Evolutionary conservation across 2,797 vertebrate genomes (phyloP), one percentile per base, ranked within the genome.

Genomic region (Darevskia nairensis): DNA sequence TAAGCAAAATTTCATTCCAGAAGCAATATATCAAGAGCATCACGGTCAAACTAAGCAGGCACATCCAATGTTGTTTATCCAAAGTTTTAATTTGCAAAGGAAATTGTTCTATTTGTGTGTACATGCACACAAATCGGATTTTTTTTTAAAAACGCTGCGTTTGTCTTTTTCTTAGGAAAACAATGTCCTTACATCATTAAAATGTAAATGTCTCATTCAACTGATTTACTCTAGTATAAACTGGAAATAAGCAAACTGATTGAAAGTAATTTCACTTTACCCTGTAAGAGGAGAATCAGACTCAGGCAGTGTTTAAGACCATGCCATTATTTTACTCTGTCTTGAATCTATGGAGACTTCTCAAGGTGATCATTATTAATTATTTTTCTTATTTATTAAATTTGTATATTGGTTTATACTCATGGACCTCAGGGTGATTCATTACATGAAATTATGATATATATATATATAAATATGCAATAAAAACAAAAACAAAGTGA

Each of bases 221-320:
- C 82, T 81, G 21, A 8, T 89, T 92, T 94, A 74, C 59, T 76
- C 55, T 32, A 79, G 72, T 50, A 68, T 93, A 44, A 71, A 87
- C 92, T 84, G 85, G 29, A 50, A 90, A 71, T 92, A 92, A 93
- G 86, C 87, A 87, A 89, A 88, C 86, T 91, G 92, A 90, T 86
- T 93, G 89, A 75, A 86, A 89, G 69, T 81, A 91, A 84, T 80
- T 90, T 93, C 90, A 92, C 32, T 80, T 79, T 83, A 79, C 0
- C 0, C 80, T 86, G 59, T 84, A 76, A 87, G 72, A 79, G 71
- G 89, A 88, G 84, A 94, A 92, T 78, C 74, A 92, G 81, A 19
- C 81, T 87, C 85, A 91, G 92, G 93, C 92, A 85, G 83, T 92
- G 27, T 74, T 90, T 78, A 91, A 85, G 92, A 81, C 89, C 92